Conservation (phyloP, 2,797 vertebrate genomes). For the Huso huso region DNA sequence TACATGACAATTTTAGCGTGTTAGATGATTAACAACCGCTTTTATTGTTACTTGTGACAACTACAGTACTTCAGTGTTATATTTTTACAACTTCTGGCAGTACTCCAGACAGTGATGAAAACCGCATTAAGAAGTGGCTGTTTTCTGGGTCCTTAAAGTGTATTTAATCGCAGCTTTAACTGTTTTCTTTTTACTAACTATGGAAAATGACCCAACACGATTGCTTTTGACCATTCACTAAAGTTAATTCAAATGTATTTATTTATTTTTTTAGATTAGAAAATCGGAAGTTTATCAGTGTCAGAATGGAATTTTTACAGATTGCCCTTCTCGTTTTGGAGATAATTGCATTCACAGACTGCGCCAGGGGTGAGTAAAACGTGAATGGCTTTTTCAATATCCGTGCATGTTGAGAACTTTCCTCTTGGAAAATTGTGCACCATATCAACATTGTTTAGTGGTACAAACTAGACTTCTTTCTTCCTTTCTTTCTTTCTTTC, state of each 20-base stretch:
- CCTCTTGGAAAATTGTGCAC: not conserved
- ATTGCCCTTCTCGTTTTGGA: slow-evolving; percentile 46
- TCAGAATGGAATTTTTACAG: slow-evolving; percentile 51
- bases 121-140: no score
- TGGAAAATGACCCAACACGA: no score
- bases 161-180: no score
- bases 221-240: not conserved
- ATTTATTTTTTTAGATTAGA: slow-evolving; percentile 30
- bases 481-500: not conserved
- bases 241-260: not conserved
- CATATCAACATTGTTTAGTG: slow-evolving; percentile 3
- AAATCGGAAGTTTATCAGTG: slow-evolving; percentile 20
- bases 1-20: slow-evolving; percentile 4
- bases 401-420: not conserved
- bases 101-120: no score
- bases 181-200: no score
- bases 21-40: slow-evolving; percentile 1
- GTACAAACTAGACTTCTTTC: not conserved
- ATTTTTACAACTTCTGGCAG: no score
- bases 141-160: no score
- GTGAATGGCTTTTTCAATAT: not conserved
- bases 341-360: slow-evolving; percentile 44
- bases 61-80: no score
- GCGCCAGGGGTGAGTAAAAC: slow-evolving; percentile 52
- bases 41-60: slow-evolving; percentile 2